phyloP scores from a whole-genome alignment of 2,888 invertebrate species.

The Lasioglossum oenotherae region DNA sequence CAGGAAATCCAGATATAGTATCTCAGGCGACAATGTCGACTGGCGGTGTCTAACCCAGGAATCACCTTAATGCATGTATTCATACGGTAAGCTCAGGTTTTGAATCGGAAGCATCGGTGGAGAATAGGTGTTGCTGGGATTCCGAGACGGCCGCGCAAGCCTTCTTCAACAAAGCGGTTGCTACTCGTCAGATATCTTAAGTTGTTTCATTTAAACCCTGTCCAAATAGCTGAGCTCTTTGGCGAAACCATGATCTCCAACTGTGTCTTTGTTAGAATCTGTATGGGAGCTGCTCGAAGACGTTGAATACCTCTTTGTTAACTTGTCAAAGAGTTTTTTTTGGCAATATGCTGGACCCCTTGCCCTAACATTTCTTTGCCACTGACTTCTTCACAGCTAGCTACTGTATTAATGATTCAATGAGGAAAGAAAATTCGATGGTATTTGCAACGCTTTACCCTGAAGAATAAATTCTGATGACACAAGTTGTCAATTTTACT shows the following conservation, averaged over 20 bases:
- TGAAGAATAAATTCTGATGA: not conserved
- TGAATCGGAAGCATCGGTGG: constrained; percentile 68
- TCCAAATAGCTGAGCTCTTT: constrained; percentile 34
- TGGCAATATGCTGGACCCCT: not conserved
- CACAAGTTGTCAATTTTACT: not conserved
- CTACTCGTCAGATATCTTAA: constrained; percentile 30
- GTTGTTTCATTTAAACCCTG: constrained; percentile 35
- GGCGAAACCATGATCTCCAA: constrained; percentile 29
- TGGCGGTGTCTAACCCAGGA: constrained; percentile 42
- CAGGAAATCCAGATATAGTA: constrained; percentile 67
- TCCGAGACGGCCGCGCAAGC: constrained; percentile 43
- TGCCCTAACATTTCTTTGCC: not conserved
- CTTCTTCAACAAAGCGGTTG: constrained; percentile 62
- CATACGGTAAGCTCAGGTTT: constrained; percentile 73
- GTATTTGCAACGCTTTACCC: not conserved
- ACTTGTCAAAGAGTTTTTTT: not conserved
- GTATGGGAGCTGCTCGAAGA: not conserved
- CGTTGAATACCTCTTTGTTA: not conserved
- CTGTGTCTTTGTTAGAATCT: not conserved
- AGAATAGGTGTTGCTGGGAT: constrained; percentile 46
- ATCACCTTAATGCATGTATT: constrained; percentile 77
- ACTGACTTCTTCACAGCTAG: not conserved
- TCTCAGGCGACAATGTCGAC: constrained; percentile 45
- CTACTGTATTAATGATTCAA: not conserved
- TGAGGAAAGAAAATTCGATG: not conserved